These are phyloP conservation scores for Trachythela sp. DNA, from an alignment of 64 coral and sea anemone genomes.

Conservation along the genomic window DNA sequence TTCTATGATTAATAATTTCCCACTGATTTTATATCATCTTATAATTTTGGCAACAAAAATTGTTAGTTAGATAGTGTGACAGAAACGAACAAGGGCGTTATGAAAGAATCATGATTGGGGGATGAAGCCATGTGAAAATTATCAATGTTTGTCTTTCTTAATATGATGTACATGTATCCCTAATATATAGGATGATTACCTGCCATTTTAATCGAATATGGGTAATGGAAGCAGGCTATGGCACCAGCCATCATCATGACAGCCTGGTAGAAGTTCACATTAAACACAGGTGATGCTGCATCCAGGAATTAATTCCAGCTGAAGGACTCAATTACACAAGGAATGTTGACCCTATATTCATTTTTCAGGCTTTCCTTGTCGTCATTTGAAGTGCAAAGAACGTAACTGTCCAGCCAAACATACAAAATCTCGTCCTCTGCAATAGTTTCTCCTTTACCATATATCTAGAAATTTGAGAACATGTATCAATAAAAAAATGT, in stretches of 20 bases:
- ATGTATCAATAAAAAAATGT: not conserved
- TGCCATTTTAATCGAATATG: conserved; percentile 28
- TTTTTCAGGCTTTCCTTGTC: not conserved
- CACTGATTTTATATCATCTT: too few species aligned
- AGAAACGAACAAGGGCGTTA: too few species aligned
- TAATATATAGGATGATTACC: too few species aligned
- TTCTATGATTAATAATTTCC: too few species aligned
- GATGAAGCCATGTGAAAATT: too few species aligned
- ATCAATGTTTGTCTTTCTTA: too few species aligned
- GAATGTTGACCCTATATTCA: conserved; percentile 9
- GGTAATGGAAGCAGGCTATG: conserved; percentile 47
- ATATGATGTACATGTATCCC: too few species aligned
- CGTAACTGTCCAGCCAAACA: conserved; percentile 28
- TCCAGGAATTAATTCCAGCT: conserved; percentile 20
- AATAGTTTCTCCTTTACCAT: conserved; percentile 27
- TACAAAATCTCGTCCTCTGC: conserved; percentile 1
- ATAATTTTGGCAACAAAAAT: too few species aligned
- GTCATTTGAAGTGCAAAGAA: not conserved
- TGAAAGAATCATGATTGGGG: too few species aligned
- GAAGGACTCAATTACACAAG: not conserved
- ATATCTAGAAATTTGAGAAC: conserved; percentile 9
- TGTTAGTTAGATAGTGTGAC: too few species aligned
- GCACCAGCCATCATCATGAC: conserved; percentile 44
- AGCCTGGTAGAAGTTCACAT: conserved; percentile 19
- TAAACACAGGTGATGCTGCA: conserved; percentile 33